A percentile compares a stretch with the other conserved stretches of the same genome.
These are phyloP conservation scores for Carassius carassius DNA, from an alignment of 2,113 vertebrate genomes.

Conservation along the genomic window DNA sequence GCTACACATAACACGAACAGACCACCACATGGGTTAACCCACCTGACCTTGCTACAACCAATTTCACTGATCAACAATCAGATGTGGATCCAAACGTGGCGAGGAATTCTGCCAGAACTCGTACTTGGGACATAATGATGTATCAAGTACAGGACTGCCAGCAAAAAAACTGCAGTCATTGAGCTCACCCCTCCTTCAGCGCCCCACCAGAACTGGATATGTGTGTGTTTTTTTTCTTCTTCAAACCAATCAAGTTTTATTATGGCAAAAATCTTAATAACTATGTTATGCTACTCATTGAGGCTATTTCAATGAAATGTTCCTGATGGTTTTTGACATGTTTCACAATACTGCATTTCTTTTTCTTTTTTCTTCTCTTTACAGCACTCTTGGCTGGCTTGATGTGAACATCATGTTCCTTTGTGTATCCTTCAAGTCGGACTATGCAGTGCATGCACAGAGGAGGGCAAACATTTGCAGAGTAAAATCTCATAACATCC, in stretches of 20 bases:
- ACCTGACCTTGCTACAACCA: conserved; percentile 65
- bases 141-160: conserved; percentile 50
- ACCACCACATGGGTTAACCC: conserved; percentile 52
- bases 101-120: conserved; percentile 50
- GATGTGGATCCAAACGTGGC: conserved; percentile 52
- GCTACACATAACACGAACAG: conserved; percentile 51
- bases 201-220: conserved; percentile 52
- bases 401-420: conserved; percentile 64
- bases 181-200: conserved; percentile 2
- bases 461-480: conserved; percentile 42
- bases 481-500: conserved; percentile 53
- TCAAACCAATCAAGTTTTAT: conserved; percentile 65
- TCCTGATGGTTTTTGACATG: conserved; percentile 64
- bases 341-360: conserved; percentile 56
- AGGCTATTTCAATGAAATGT: conserved; percentile 59
- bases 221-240: conserved; percentile 55
- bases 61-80: conserved; percentile 62
- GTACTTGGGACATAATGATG: conserved; percentile 48
- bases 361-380: conserved; percentile 66
- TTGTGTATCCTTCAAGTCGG: conserved; percentile 50
- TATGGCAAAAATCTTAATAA: conserved; percentile 65
- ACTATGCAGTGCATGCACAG: conserved; percentile 7
- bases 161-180: conserved; percentile 46
- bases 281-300: conserved; percentile 53
- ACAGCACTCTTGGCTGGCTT: conserved; percentile 50